These are phyloP conservation scores for Tapera naevia DNA, from an alignment of 2,797 vertebrate species.

Conservation along the genomic window DNA sequence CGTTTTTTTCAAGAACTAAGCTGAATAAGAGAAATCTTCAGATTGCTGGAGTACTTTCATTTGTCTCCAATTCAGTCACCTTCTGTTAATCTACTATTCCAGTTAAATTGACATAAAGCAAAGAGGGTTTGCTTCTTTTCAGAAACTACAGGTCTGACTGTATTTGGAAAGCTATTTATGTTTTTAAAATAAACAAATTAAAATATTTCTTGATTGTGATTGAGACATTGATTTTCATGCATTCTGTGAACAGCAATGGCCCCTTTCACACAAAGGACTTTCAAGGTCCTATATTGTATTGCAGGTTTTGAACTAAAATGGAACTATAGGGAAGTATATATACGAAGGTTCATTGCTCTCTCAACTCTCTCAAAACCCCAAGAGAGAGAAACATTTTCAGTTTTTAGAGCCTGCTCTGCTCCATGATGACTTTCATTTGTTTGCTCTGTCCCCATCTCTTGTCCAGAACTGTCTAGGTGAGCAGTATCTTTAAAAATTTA, in stretches of 20 bases:
- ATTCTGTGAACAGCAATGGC: fast-evolving
- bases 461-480: not conserved
- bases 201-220: not conserved
- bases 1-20: not conserved
- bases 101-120: not conserved
- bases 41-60: not conserved
- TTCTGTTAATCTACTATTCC: not conserved
- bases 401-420: not conserved
- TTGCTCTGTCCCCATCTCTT: not conserved
- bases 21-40: not conserved
- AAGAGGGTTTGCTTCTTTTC: not conserved
- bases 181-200: not conserved
- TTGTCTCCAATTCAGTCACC: not conserved
- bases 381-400: not conserved
- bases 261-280: not conserved
- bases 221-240: too few relatives aligned
- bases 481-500: not conserved
- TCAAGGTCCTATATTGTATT: not conserved
- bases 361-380: not conserved
- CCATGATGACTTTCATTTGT: not conserved
- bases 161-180: not conserved
- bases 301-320: not conserved
- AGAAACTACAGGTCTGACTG: not conserved
- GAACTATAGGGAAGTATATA: not conserved
- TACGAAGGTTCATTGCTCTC: not conserved